These are phyloP conservation scores for Aphaenogaster rudis DNA, from an alignment of 1,140 invertebrate genomes.

Conservation along the genomic window DNA sequence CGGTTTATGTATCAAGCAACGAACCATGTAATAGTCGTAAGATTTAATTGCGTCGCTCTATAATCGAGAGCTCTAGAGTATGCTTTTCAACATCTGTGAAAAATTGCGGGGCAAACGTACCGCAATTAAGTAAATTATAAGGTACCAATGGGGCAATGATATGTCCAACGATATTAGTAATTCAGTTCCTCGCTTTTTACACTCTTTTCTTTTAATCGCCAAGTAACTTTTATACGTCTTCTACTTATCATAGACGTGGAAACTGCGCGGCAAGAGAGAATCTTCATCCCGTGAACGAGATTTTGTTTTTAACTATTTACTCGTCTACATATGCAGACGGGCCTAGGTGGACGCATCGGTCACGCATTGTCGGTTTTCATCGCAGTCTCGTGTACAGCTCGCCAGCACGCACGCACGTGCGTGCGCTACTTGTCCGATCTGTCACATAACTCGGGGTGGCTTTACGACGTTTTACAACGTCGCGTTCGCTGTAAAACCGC, in stretches of 20 bases:
- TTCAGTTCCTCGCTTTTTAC: background rate
- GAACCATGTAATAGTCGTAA: slow-evolving; percentile 31
- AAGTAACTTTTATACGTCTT: background rate
- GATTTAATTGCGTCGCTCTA: slow-evolving; percentile 16
- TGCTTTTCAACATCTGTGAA: slow-evolving; percentile 4
- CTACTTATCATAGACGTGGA: background rate
- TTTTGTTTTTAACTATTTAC: slow-evolving; percentile 5
- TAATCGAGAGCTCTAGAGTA: background rate
- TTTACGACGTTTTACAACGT: slow-evolving; percentile 64
- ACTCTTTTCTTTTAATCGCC: background rate
- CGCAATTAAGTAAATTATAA: slow-evolving; percentile 31
- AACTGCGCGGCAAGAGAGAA: background rate
- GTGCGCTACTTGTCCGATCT: slow-evolving; percentile 45
- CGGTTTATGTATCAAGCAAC: slow-evolving; percentile 24
- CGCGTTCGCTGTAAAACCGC: slow-evolving; percentile 51
- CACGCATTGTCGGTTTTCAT: slow-evolving; percentile 17
- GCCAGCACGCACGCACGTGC: background rate
- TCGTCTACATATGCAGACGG: background rate
- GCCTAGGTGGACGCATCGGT: background rate
- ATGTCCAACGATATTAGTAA: background rate
- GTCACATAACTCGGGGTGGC: slow-evolving; percentile 68
- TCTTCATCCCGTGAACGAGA: background rate
- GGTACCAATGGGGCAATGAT: background rate
- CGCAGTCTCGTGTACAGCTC: background rate
- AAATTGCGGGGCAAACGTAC: background rate